A percentile compares a stretch with the other conserved stretches of the same genome.
These are phyloP conservation scores for Mormoops blainvillei DNA, from an alignment of 2,113 vertebrate species.

Conservation along the genomic window DNA sequence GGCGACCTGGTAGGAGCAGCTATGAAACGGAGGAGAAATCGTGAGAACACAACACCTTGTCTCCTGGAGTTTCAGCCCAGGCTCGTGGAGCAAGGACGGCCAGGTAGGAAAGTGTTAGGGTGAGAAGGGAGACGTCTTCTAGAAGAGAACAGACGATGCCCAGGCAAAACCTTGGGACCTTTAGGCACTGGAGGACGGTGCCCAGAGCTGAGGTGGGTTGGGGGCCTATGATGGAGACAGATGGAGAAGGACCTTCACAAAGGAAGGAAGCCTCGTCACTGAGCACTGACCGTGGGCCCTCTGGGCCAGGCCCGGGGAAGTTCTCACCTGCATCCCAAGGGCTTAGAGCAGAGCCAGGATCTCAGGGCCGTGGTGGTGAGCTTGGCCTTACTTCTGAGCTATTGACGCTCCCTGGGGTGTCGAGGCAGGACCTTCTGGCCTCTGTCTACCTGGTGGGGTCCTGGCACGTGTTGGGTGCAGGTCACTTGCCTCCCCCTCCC, in stretches of 20 bases:
- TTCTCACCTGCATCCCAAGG: rapidly evolving
- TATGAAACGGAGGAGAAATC: background rate
- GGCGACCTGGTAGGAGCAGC: background rate
- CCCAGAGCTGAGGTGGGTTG: background rate
- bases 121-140: background rate
- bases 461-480: no score
- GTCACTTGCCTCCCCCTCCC: rapidly evolving
- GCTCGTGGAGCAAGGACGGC: rapidly evolving
- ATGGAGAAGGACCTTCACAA: background rate
- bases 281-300: rapidly evolving
- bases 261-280: background rate
- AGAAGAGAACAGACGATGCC: background rate
- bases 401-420: background rate
- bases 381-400: background rate
- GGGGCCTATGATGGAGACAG: background rate
- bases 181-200: background rate
- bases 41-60: background rate
- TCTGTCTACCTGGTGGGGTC: background rate
- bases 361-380: rapidly evolving
- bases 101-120: background rate
- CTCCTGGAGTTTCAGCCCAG: background rate
- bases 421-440: background rate
- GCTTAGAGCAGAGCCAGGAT: background rate
- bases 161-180: background rate
- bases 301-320: background rate